Conservation (phyloP, 1,140 invertebrate genomes). For the Hirudo medicinalis region DNA sequence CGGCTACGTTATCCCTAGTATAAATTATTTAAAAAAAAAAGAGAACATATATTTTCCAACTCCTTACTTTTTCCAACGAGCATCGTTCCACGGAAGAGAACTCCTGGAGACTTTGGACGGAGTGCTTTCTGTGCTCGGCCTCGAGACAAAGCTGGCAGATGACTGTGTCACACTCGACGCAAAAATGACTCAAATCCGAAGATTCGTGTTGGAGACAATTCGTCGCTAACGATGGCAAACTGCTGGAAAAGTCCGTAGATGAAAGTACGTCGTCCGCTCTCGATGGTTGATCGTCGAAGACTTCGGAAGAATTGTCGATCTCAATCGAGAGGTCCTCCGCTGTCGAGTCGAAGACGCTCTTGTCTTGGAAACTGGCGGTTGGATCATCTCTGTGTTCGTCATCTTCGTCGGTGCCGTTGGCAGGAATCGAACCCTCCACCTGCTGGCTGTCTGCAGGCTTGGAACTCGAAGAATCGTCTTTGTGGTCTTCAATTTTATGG, state of each 20-base stretch:
- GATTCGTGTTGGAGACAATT: conserved; percentile 39
- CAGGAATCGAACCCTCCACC: conserved; percentile 33
- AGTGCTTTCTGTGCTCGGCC: conserved; percentile 45
- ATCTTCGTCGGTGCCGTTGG: conserved; percentile 26
- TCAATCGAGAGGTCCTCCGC: not conserved
- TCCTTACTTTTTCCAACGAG: conserved; percentile 36
- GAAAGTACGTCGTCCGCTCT: conserved; percentile 19
- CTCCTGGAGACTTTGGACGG: conserved; percentile 41
- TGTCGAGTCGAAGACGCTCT: conserved; percentile 22
- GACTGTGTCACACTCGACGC: conserved; percentile 46
- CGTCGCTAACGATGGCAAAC: conserved; percentile 21
- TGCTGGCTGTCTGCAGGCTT: conserved; percentile 31
- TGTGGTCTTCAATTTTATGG: not conserved
- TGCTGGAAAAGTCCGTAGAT: conserved; percentile 20
- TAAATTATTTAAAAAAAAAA: not conserved
- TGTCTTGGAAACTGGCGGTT: conserved; percentile 21
- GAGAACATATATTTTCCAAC: not conserved
- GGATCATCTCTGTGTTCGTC: conserved; percentile 27
- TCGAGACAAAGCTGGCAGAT: conserved; percentile 46
- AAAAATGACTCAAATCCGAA: conserved; percentile 45
- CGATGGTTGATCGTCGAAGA: conserved; percentile 21
- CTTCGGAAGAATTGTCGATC: conserved; percentile 17
- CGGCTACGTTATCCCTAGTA: not conserved
- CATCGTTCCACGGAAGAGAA: conserved; percentile 44
- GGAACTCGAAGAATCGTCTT: conserved; percentile 28